Evolutionary conservation across 2,113 vertebrate genomes (phyloP).

Genomic region (Sminthopsis crassicaudata): DNA sequence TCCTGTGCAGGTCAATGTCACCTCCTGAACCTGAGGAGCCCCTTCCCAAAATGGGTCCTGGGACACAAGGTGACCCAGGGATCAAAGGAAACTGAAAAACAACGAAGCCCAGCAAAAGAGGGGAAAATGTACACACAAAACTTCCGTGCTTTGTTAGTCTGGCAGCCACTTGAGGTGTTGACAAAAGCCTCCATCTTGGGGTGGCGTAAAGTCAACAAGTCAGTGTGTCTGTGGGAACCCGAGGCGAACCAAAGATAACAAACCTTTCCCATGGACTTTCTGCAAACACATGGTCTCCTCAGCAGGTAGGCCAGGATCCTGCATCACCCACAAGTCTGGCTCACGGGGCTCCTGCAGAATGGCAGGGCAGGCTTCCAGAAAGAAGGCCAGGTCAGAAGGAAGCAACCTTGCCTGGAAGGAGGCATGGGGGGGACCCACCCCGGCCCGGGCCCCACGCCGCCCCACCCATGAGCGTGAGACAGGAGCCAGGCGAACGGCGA

Average conservation of each 20-base stretch:
- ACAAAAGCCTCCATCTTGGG: conserved; percentile 78
- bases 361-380: not conserved
- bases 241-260: conserved; percentile 81
- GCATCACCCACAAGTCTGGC: not conserved
- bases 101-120: conserved; percentile 61
- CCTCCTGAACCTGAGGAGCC: conserved; percentile 73
- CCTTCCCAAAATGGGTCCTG: conserved; percentile 76
- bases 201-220: conserved; percentile 78
- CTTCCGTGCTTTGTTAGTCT: conserved; percentile 79
- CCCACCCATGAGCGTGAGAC: not conserved
- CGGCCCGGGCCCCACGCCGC: not conserved
- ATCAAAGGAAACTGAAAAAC: conserved; percentile 81
- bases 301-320: not conserved
- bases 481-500: conserved; percentile 6
- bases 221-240: conserved; percentile 75
- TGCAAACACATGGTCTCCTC: not conserved
- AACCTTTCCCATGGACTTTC: conserved; percentile 70
- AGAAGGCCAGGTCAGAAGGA: not conserved
- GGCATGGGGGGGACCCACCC: not conserved
- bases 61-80: conserved; percentile 76
- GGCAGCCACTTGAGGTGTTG: conserved; percentile 78
- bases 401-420: not conserved
- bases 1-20: conserved; percentile 72
- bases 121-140: conserved; percentile 54
- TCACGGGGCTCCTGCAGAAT: not conserved